Base-by-base conservation (phyloP, 2,797 vertebrate species). In the Rachycentron canadum region DNA sequence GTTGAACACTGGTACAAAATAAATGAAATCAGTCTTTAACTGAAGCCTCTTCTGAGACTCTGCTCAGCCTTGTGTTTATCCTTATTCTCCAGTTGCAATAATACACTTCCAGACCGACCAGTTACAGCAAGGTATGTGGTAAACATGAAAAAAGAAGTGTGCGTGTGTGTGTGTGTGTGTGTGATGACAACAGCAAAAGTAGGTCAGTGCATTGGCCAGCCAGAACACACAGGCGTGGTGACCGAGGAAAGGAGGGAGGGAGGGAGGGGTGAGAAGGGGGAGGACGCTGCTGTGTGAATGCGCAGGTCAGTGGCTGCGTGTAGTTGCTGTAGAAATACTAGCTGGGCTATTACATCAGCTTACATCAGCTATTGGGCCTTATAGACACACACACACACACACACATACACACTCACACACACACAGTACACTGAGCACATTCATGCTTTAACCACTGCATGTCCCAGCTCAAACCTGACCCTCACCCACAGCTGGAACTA, bases 151-250 rank as follows among this genome's bases (percentile, higher is more conserved):
- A 85, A 70, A 76, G 34, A 63, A 75, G 52, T 43, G 73, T 72
- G 78, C 38, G 79, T 74, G 30, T 61, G 66, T 65, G 81, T 28
- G 57, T 63, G 50, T n/a, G 64, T 45, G 59, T 30, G 67, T 45
- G 49, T 55, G 86, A 88, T 82, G 77, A 91, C 82, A 88, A 87
- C 81, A 85, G 86, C 62, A 85, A 92, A 94, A 94, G 93, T 95
- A 94, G 94, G 93, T 95, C 93, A 95, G 89, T 21, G 82, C 88
- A 79, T 80, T 90, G 89, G 88, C 78, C 85, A 79, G 90, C 88
- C 85, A 91, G 90, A 89, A 90, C 80, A 89, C 89, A 89, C 93
- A 92, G 86, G 87, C 92, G 84, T 88, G 79, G 81, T 89, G 83
- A 66, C 87, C 28, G 49, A 65, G 78, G 45, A 40, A 83, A 73